A percentile compares a stretch with the other conserved stretches of the same genome.
These are phyloP conservation scores for Dryobota labecula DNA, from an alignment of 2,888 invertebrate species.

Conservation along the genomic window DNA sequence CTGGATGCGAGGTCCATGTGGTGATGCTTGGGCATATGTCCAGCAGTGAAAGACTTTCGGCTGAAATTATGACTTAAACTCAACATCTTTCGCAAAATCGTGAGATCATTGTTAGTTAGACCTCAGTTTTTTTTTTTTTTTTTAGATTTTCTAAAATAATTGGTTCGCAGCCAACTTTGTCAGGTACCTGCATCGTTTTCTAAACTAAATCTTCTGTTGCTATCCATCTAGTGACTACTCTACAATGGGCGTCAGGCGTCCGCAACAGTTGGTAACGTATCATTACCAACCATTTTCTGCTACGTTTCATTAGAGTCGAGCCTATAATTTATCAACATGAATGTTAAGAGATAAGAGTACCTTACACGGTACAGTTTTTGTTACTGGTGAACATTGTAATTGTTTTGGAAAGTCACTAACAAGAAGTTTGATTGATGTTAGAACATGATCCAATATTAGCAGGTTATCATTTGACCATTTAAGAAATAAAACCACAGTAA, in stretches of 20 bases:
- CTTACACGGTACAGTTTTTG: constrained; percentile 28
- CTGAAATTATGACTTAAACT: not conserved
- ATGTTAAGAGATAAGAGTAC: constrained; percentile 35
- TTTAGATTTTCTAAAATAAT: not conserved
- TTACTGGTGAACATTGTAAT: constrained; percentile 24
- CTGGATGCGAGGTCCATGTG: not conserved
- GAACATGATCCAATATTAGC: constrained; percentile 5
- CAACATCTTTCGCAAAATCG: not conserved
- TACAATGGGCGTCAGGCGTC: constrained; percentile 69
- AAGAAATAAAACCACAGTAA: too few species aligned
- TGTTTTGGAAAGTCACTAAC: constrained; percentile 45
- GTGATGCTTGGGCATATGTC: not conserved
- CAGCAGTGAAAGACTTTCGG: not conserved
- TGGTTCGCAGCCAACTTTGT: not conserved
- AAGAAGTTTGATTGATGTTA: constrained; percentile 11
- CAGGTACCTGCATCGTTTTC: not conserved
- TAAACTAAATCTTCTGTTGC: constrained; percentile 31
- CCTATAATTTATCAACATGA: constrained; percentile 44
- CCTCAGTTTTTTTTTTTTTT: not conserved
- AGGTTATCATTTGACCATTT: not conserved
- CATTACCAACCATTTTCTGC: constrained; percentile 56
- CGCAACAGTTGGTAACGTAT: constrained; percentile 64
- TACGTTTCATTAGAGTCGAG: constrained; percentile 48
- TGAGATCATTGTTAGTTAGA: not conserved
- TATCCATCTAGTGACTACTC: not conserved